Evolutionary conservation across 1,140 invertebrate species (phyloP).

Genomic region (Palaemon carinicauda): DNA sequence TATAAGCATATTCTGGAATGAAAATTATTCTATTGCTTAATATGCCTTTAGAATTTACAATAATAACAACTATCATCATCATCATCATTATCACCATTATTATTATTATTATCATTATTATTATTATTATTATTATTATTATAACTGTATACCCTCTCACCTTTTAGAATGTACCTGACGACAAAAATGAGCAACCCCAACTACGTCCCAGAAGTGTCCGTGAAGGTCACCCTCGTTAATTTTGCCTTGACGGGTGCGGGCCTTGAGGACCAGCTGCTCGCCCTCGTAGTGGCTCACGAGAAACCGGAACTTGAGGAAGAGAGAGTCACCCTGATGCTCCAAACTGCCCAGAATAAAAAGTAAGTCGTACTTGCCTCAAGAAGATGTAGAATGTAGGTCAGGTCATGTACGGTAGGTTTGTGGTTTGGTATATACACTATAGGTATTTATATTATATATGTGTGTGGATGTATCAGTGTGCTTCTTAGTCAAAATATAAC

Average conservation of each 20-base stretch:
- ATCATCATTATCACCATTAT: neutral
- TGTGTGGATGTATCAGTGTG: no score
- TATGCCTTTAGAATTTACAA: no score
- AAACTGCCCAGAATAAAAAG: conserved; percentile 68
- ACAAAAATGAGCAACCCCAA: conserved; percentile 91
- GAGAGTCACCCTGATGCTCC: conserved; percentile 69
- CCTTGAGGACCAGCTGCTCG: conserved; percentile 69
- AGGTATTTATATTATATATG: no score
- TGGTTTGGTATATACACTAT: no score
- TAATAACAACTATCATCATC: neutral
- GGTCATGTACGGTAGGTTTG: no score
- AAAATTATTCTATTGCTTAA: no score
- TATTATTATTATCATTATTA: neutral
- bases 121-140: neutral
- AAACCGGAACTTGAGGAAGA: conserved; percentile 71
- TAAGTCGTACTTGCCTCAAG: conserved; percentile 60
- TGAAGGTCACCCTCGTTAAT: conserved; percentile 70
- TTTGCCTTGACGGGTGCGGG: conserved; percentile 71
- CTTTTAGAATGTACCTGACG: conserved; percentile 91
- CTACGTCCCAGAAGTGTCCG: conserved; percentile 73
- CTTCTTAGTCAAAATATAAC: no score
- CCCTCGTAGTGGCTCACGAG: conserved; percentile 70
- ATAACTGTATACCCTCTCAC: no score
- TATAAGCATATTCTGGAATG: no score
- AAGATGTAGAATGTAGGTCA: no score